phyloP scores from a whole-genome alignment of 2,888 invertebrate species.

The Pterostichus niger region DNA sequence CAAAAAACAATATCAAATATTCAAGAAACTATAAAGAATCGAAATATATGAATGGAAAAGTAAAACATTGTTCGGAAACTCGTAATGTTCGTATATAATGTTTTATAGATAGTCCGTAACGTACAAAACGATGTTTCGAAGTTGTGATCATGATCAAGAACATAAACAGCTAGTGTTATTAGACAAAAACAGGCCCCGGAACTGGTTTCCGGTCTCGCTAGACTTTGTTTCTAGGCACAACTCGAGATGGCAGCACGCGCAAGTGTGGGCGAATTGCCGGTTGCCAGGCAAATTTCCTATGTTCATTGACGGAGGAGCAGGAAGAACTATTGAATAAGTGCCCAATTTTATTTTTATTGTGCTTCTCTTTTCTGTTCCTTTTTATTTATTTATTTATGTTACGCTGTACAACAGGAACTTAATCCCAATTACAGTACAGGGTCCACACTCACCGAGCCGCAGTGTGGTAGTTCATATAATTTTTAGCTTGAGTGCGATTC shows the following conservation, averaged over 20 bases:
- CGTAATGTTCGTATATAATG: constrained; percentile 20
- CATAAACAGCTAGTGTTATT: constrained; percentile 50
- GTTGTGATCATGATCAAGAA: constrained; percentile 22
- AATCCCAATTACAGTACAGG: too few species aligned
- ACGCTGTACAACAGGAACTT: too few species aligned
- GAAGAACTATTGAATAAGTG: neutral
- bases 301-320: constrained; percentile 20
- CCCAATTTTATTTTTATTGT: too few species aligned
- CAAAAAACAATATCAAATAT: too few species aligned
- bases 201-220: neutral
- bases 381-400: too few species aligned
- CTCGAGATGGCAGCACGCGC: constrained; percentile 20
- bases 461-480: too few species aligned
- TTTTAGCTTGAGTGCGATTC: too few species aligned
- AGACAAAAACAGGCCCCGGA: constrained; percentile 29
- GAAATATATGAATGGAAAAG: too few species aligned
- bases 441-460: too few species aligned
- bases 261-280: neutral
- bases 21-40: neutral
- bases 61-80: constrained; percentile 18
- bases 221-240: neutral
- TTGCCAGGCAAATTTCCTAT: neutral
- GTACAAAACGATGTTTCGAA: constrained; percentile 33
- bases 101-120: constrained; percentile 16
- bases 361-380: too few species aligned